Conservation (phyloP, 2,888 invertebrate species). For the Cistogaster globosa region DNA sequence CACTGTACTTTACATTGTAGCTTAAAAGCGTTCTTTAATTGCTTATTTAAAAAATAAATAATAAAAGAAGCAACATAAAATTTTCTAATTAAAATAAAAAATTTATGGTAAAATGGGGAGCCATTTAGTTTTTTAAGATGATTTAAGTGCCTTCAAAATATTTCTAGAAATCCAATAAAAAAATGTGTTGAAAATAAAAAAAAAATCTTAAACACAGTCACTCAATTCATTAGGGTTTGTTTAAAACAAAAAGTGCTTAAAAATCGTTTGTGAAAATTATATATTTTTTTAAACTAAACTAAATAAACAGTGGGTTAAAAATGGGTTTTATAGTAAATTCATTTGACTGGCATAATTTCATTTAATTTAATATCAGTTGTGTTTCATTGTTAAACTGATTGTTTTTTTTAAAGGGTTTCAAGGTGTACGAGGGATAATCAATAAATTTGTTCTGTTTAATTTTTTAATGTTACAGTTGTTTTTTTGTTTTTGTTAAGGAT, state of each 20-base stretch:
- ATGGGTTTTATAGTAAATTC: conserved; percentile 17
- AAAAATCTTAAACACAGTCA: background rate
- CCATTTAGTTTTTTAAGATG: too few relatives aligned
- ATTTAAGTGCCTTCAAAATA: too few relatives aligned
- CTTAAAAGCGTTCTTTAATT: too few relatives aligned
- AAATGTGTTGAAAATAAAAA: background rate
- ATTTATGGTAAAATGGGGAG: too few relatives aligned
- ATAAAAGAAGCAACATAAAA: too few relatives aligned
- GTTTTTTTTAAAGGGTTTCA: background rate
- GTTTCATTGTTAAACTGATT: conserved; percentile 44
- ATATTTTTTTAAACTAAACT: too few relatives aligned
- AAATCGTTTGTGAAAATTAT: background rate
- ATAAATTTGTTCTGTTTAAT: conserved; percentile 9
- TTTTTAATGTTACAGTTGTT: background rate
- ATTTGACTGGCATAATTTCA: conserved; percentile 63
- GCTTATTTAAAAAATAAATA: too few relatives aligned
- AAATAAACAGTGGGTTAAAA: conserved; percentile 2
- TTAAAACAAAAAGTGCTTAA: conserved; percentile 7
- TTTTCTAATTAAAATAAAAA: too few relatives aligned
- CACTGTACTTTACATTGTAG: too few relatives aligned
- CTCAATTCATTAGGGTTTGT: background rate
- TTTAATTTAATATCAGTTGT: conserved; percentile 64
- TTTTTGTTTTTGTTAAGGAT: background rate
- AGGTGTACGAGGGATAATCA: background rate
- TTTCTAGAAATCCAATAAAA: background rate